phyloP scores from a whole-genome alignment of 1,140 invertebrate species.

The Metaphire vulgaris region DNA sequence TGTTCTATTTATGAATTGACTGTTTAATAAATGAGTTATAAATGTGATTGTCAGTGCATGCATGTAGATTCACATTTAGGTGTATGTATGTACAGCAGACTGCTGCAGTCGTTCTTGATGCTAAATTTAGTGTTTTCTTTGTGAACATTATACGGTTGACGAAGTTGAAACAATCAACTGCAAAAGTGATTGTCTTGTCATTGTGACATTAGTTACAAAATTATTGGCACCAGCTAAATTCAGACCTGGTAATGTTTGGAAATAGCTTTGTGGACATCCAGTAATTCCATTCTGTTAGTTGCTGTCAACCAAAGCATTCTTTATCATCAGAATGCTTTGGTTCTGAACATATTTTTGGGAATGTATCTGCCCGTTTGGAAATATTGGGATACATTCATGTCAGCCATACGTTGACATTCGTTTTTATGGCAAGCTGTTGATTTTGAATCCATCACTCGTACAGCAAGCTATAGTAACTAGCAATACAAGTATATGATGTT shows the following conservation, averaged over 20 bases:
- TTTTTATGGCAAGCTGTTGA: too few species aligned
- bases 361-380: neutral
- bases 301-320: too few species aligned
- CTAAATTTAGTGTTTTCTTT: neutral
- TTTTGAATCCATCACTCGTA: too few species aligned
- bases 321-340: too few species aligned
- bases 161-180: neutral
- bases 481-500: neutral
- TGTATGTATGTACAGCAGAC: neutral
- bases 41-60: neutral
- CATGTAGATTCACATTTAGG: too few species aligned
- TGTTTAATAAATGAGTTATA: neutral
- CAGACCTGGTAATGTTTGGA: too few species aligned
- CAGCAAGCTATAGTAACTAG: neutral
- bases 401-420: neutral
- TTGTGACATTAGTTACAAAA: neutral
- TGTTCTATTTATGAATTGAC: neutral
- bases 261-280: too few species aligned
- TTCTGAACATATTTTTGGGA: neutral
- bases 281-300: too few species aligned
- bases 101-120: neutral
- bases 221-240: neutral
- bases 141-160: neutral
- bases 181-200: neutral
- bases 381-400: neutral